Base-by-base conservation (phyloP, 2,797 vertebrate species). In the Poeciliopsis presidionis region DNA sequence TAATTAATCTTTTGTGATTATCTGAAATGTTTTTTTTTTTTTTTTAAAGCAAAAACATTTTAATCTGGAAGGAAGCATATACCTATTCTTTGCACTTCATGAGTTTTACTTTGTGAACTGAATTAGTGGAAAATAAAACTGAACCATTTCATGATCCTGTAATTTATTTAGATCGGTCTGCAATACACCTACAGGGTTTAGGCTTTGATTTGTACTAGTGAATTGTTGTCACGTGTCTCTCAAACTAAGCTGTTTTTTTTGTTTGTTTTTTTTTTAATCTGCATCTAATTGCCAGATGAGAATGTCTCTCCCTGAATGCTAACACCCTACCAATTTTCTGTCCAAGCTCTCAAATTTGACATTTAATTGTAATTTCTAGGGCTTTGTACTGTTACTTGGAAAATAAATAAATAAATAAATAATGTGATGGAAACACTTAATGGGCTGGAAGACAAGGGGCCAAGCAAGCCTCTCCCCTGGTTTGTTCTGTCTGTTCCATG, bases 321-420 rank as follows among this genome's bases (percentile, higher is more conserved):
- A 69, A 43, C 39, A 13, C 2, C 65, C 39, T 69, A 43, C 39
- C 36, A 67, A 22, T 67, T 67, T 67, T 41, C 36, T 22, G 63
- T 67, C 36, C 63, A 67, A 41, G 33, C 36, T 41, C 36, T 67
- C 33, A 67, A 67, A 69, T 69, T 43, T 69, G 65, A 69, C 65
- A 69, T 69, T 69, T 69, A 41, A 41, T 69, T 69, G 4, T 43
- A 43, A n/a, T 43, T 43, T 69, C 39, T 13, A 13, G 39, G 36
- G 39, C 25, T 69, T 69, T n/a, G 22, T 43, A 25, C n/a, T 43
- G 25, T 69, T 67, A 41, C 4, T 67, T 7, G 4, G n/a, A 69
- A 41, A 69, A 69, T 0, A 43, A 43, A 43, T 0, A 43, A 12
- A 55, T 25, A 53, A 22, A 25, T 12, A 67, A 67, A 43, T 12